Base-by-base conservation (phyloP, 2,888 invertebrate species). In the Sminthurides aquaticus region DNA sequence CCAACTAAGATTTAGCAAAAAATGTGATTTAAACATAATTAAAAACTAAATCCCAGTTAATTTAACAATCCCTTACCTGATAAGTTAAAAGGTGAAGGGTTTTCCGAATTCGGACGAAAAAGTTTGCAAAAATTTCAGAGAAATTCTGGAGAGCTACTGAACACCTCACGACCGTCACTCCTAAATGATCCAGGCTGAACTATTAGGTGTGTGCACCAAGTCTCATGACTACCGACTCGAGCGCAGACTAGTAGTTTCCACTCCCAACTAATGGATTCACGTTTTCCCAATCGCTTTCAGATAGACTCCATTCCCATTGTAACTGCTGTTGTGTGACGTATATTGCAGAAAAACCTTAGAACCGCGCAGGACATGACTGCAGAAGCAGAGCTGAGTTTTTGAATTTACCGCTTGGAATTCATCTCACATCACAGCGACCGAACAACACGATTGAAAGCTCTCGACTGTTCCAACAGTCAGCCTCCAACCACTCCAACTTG, bases 81-180 rank as follows among this genome's bases (percentile, higher is more conserved):
- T 49, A n/a, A 60, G 20, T 34, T 60, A 24, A 43, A 25, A 48
- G 28, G 28, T 8, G 49, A 15, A 25, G 5, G 1, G 2, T 49
- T 22, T 29, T 26, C 60, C 60, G 60, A 60, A n/a, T 5, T 49
- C 49, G 49, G 25, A 43, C 18, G 49, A 5, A 60, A 60, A 60
- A 49, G 26, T 49, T 5, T 8, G 3, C 24, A 49, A 60, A 56
- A 24, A 22, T 60, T 60, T 8, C n/a, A 25, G 60, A 60, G 49
- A 60, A 60, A 27, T 34, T 49, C 18, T 26, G 28, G 49, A 49
- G 49, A 18, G 26, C 49, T 49, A 25, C 49, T 60, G 60, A 49
- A 60, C 60, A 60, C 60, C 28, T 49, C 18, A 27, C 48, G 60
- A 60, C 60, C 60, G 60, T 49, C 60, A 60, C 60, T 60, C 60